Base-by-base conservation (phyloP, 53 echinoderm and acorn worm species). In the Hippasteria phrygiana region DNA sequence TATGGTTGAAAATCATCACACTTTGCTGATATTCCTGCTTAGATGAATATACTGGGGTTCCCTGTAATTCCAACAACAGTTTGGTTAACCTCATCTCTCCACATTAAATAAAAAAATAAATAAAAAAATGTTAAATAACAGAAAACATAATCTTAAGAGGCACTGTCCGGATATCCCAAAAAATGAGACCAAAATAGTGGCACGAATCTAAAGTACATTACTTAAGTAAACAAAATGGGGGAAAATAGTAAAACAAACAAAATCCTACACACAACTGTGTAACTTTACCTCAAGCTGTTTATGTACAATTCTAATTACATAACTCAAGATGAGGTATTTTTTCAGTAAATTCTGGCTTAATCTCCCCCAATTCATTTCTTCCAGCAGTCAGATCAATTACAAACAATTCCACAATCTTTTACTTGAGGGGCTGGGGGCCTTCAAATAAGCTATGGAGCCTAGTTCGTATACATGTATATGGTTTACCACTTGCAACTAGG, bases 261-360 rank as follows among this genome's bases (percentile, higher is more conserved):
- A 29, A 39, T 37, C 40, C 79, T 79, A 79, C 56, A 62, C 62
- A 79, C 79, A 56, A 79, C 41, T 79, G 37, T 79, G 51, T 50
- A 76, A 53, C 26, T 11, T 66, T 70, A 85, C 54, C 85, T 70
- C 78, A 56, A 37, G 6, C 71, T 85, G n/a, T n/a, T n/a, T n/a
- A 85, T 85, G 50, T 85, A 85, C 85, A 85, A 85, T 20, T 71
- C 35, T 85, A 85, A 85, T 70, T 71, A 85, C 85, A 85, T 40
- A 37, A 78, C 55, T 36, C 20, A 53, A 46, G 39, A 39, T 31
- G 28, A 73, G 5, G 27, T 43, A 22, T 43, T 73, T 43, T 22
- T 62, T 3, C 56, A 62, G 1, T 78, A 37, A 18, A 16, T n/a
- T 26, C 8, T 59, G 37, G 8, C 9, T 32, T 31, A 26, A 5